A percentile compares a stretch with the other conserved stretches of the same genome.
phyloP scores from a whole-genome alignment of 2,797 vertebrate genomes.

The Bovichtus variegatus region DNA sequence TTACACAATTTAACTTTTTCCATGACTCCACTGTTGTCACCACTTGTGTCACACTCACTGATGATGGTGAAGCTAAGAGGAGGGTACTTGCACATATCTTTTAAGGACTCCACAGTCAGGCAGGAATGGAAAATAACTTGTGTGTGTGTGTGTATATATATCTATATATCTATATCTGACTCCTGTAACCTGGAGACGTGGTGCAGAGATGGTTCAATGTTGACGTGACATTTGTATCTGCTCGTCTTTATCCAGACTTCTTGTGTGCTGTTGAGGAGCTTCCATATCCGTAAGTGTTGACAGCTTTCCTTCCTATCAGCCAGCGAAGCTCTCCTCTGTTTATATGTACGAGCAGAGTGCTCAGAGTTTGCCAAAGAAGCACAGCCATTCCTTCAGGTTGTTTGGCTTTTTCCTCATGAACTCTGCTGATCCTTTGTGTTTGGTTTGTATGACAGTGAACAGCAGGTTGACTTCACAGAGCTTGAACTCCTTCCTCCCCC shows the following conservation, averaged over 20 bases:
- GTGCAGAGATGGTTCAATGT: slow-evolving; percentile 36
- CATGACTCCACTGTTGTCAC: slow-evolving; percentile 45
- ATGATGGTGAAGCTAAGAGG: slow-evolving; percentile 51
- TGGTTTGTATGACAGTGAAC: slow-evolving; percentile 71
- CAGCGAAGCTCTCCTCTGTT: not conserved
- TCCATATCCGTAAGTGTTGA: slow-evolving; percentile 77
- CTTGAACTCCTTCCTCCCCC: slow-evolving; percentile 83
- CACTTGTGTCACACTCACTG: slow-evolving; percentile 54
- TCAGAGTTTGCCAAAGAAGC: not conserved
- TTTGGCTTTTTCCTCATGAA: not conserved
- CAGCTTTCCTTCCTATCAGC: slow-evolving; percentile 23
- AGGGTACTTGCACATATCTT: slow-evolving; percentile 30
- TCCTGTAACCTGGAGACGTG: slow-evolving; percentile 34
- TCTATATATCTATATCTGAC: slow-evolving; percentile 52
- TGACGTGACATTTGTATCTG: slow-evolving; percentile 37
- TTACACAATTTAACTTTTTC: not conserved
- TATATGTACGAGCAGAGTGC: not conserved
- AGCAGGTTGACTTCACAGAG: slow-evolving; percentile 79
- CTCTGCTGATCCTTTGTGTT: slow-evolving; percentile 18
- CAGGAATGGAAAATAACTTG: slow-evolving; percentile 56
- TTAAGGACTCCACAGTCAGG: slow-evolving; percentile 5
- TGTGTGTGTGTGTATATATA: slow-evolving; percentile 21
- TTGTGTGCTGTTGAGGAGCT: slow-evolving; percentile 77
- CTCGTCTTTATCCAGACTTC: slow-evolving; percentile 69
- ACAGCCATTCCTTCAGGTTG: not conserved